Base-by-base conservation (phyloP, 1,140 invertebrate genomes). In the Coelopa frigida region DNA sequence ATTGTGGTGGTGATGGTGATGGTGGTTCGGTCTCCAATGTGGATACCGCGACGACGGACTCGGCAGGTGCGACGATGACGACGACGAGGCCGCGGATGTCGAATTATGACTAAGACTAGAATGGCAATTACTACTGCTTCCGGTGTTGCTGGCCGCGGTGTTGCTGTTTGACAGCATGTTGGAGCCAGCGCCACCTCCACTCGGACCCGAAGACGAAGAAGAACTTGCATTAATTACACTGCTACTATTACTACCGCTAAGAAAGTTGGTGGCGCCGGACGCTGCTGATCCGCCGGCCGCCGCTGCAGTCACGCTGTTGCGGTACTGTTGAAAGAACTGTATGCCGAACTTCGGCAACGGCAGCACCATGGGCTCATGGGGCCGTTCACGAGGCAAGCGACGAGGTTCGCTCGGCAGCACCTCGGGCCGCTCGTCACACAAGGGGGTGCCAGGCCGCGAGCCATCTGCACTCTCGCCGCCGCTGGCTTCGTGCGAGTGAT, bases 301-400 rank as follows among this genome's bases (percentile, higher is more conserved):
- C 60, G 18, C 72, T 70, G 32, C 73, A 68, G 36, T 68, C 59
- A n/a, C 57, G 52, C 3, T 65, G 51, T 14, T 55, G 54, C 62
- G 52, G 56, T 71, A 44, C 29, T 71, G 62, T 26, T 73, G 76
- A 60, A 81, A 70, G 59, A 84, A 76, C 62, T 85, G 82, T 40
- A 83, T 77, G 10, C 89, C 89, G 61, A 92, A 93, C 64, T 85
- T 82, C 3, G 89, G 89, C 49, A 93, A 70, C 4, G 88, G 88
- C 45, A 93, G 65, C 48, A 83, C 84, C 53, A 92, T 74, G 4
- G 87, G 83, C 31, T 81, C 79, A 11, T 81, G 75, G 37, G 81
- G 77, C 14, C 79, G 71, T 57, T 80, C 79, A 6, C 74, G 61
- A 7, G 84, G 83, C 56, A 87, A 81, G 29, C 77, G 78, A 22